Evolutionary conservation across 2,888 invertebrate genomes (phyloP).

Genomic region (Cryptus armator): DNA sequence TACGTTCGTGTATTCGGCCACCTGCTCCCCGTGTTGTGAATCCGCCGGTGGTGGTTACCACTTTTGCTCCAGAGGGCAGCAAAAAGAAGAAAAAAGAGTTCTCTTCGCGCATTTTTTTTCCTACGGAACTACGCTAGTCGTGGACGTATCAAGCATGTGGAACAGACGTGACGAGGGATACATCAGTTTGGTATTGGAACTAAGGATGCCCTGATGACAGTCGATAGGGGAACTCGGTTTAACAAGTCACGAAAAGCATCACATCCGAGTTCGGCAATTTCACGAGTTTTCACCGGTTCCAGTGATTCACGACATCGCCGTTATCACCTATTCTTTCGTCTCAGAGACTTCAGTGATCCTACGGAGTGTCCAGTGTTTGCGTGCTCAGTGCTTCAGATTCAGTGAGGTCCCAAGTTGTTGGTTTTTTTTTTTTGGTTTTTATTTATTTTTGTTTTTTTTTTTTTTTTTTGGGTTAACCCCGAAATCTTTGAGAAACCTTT

Average conservation of each 20-base stretch:
- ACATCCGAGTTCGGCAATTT: constrained; percentile 53
- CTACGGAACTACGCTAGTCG: background rate
- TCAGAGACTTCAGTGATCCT: constrained; percentile 57
- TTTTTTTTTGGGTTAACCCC: background rate
- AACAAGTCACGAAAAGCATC: constrained; percentile 61
- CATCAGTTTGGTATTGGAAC: constrained; percentile 48
- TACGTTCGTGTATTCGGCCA: constrained; percentile 23
- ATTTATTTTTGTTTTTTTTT: background rate
- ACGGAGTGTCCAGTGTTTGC: constrained; percentile 75
- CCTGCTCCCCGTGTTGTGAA: constrained; percentile 38
- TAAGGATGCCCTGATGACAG: constrained; percentile 77
- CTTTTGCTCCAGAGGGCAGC: constrained; percentile 12
- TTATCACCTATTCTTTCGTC: constrained; percentile 43
- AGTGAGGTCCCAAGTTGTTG: constrained; percentile 39
- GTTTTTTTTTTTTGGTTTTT: background rate
- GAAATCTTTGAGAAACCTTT: background rate
- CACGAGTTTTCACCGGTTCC: constrained; percentile 16
- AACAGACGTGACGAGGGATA: constrained; percentile 27
- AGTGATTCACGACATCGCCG: constrained; percentile 20
- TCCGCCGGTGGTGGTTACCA: background rate
- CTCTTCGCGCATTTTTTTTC: background rate
- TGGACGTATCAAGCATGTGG: constrained; percentile 43
- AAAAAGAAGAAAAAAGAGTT: background rate
- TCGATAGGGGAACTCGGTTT: constrained; percentile 64
- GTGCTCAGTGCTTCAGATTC: constrained; percentile 74